Conservation (phyloP, 2,888 invertebrate species). For the Encarsia formosa region DNA sequence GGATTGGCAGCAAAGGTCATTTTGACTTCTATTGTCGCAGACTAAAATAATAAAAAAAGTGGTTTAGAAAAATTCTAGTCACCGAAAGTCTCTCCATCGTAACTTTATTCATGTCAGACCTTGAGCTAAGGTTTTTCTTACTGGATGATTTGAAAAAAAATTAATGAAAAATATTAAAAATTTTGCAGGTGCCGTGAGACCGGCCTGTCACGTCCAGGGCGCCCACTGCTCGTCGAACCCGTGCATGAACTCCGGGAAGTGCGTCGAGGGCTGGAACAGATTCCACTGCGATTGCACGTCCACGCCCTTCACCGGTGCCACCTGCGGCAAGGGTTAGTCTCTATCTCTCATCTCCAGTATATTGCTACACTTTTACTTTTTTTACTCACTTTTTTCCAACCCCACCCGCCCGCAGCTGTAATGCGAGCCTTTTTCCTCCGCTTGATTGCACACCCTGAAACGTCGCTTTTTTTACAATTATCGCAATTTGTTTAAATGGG, state of each 20-base stretch:
- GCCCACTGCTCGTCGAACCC: slow-evolving; percentile 80
- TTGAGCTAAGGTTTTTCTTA: too few species aligned
- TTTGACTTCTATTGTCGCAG: too few species aligned
- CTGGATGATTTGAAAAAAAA: too few species aligned
- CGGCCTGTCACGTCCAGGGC: slow-evolving; percentile 77
- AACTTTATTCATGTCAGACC: too few species aligned
- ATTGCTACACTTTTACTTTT: background rate
- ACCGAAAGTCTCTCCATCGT: too few species aligned
- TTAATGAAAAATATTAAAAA: background rate
- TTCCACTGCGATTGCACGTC: slow-evolving; percentile 89
- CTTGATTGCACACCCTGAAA: background rate
- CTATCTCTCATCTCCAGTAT: background rate
- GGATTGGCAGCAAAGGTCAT: too few species aligned
- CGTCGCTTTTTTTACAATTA: background rate
- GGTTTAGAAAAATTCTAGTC: too few species aligned
- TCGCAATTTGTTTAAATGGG: background rate
- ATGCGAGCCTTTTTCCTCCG: background rate
- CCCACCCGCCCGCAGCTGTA: background rate
- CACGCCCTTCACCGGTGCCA: slow-evolving; percentile 84
- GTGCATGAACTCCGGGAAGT: slow-evolving; percentile 83
- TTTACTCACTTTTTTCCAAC: background rate
- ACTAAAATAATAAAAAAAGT: too few species aligned
- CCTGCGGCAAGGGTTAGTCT: slow-evolving; percentile 77
- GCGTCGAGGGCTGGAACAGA: slow-evolving; percentile 93
- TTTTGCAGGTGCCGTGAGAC: slow-evolving; percentile 76